phyloP scores from a whole-genome alignment of 2,797 vertebrate genomes.

The Coregonus suidteri region DNA sequence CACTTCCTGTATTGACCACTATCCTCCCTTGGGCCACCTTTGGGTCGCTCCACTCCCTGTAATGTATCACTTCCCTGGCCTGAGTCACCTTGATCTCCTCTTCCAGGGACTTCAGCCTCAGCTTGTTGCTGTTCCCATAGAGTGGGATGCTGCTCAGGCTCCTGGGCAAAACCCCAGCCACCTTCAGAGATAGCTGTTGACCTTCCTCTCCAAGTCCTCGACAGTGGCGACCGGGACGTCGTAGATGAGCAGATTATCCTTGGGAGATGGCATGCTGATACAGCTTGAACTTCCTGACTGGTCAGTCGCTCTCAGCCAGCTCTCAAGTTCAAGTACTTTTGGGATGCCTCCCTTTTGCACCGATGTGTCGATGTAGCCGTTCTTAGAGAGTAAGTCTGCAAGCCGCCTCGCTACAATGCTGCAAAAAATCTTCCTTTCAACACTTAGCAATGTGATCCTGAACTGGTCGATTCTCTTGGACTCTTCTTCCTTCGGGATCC shows the following conservation, averaged over 20 bases:
- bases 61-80: slow-evolving; percentile 2
- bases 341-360: slow-evolving; percentile 8
- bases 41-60: background rate
- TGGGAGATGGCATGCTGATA: slow-evolving; percentile 23
- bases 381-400: background rate
- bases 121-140: slow-evolving; percentile 17
- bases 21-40: no score
- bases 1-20: no score
- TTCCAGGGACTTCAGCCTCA: slow-evolving; percentile 10
- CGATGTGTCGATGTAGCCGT: background rate
- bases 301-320: background rate
- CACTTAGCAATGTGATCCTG: slow-evolving; percentile 7
- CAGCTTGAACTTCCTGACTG: slow-evolving; percentile 22
- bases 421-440: slow-evolving; percentile 7
- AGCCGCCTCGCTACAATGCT: slow-evolving; percentile 3
- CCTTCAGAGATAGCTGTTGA: slow-evolving; percentile 4
- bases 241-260: slow-evolving; percentile 20
- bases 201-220: no score
- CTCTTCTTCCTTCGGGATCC: background rate
- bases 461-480: background rate
- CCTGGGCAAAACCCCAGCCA: slow-evolving; percentile 15
- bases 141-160: slow-evolving; percentile 30
- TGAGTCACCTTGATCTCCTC: slow-evolving; percentile 15
- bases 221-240: slow-evolving; percentile 7
- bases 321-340: background rate